Evolutionary conservation across 2,888 invertebrate genomes (phyloP), one percentile per base, ranked within the genome.

Genomic region (Spisula solida): DNA sequence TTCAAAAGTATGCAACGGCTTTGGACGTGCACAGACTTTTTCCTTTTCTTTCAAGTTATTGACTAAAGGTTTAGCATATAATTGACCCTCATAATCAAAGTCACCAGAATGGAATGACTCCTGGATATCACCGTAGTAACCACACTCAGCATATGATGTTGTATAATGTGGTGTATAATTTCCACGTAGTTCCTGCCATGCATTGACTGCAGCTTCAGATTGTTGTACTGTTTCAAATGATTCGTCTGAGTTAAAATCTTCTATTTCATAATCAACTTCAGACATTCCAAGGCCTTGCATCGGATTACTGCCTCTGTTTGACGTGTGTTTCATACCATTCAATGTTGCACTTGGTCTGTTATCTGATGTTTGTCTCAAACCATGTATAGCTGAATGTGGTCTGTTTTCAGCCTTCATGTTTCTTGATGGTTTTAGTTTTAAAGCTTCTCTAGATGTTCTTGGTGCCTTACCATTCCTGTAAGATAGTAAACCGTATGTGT

Each of bases 241-340:
- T 25, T 88, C 87, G 60, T 88, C 87, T 20, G 87, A 88, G 41
- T 78, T 41, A 41, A 41, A 83, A 31, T 88, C 87, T n/a, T 75
- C 82, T 34, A 82, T 87, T 47, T 82, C 82, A 79, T 86, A 81
- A 18, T 70, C 81, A n/a, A 75, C 12, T 16, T 75, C 34, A 75
- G 20, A 75, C n/a, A 31, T 75, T 16, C 34, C 31, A 8, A 31
- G 12, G 31, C 75, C 60, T 25, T 66, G 25, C 25, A 25, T 66
- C 12, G 1, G 60, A 66, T 66, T 10, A 25, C 25, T 25, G n/a
- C 8, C 0, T 66, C 60, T 25, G 60, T 25, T 25, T 10, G 12
- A 12, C 12, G n/a, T 66, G 12, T 8, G 60, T 20, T 2, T 20
- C 60, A 25, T 25, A 8, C 10, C n/a, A 25, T 66, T 6, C 60